Conservation (phyloP, 2,797 vertebrate genomes). For the Scolopax bukidnonensis region DNA sequence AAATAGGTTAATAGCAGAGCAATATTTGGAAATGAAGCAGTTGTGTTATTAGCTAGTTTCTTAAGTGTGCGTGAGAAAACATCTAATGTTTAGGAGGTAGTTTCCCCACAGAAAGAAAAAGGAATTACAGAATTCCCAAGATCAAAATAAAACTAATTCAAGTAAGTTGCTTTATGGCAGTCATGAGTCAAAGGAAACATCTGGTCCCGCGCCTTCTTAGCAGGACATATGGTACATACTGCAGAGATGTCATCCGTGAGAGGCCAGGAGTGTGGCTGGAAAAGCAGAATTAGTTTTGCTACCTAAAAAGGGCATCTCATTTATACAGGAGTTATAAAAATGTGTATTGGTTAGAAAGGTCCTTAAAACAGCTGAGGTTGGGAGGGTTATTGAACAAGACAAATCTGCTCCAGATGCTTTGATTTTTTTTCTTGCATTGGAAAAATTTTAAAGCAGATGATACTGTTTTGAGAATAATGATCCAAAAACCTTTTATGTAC, state of each 20-base stretch:
- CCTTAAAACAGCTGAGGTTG: neutral
- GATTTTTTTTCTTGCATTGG: neutral
- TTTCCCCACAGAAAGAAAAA: slow-evolving; percentile 10
- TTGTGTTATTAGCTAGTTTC: neutral
- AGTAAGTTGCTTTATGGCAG: slow-evolving; percentile 59
- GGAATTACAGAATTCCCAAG: slow-evolving; percentile 53
- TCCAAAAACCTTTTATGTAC: neutral
- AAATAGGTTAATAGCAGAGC: neutral
- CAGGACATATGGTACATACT: slow-evolving; percentile 62
- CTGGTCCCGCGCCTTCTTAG: slow-evolving; percentile 51
- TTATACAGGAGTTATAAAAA: neutral
- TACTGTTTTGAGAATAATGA: neutral
- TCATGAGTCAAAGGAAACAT: slow-evolving; percentile 71
- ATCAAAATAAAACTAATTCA: slow-evolving; percentile 62
- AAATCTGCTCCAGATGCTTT: slow-evolving; percentile 29
- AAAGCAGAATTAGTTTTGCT: slow-evolving; percentile 39
- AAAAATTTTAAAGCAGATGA: neutral
- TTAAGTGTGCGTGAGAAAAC: neutral
- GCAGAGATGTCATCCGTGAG: slow-evolving; percentile 68
- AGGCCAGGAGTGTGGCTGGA: slow-evolving; percentile 14
- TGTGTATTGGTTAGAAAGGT: neutral
- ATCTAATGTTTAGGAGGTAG: neutral
- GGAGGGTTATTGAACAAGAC: neutral
- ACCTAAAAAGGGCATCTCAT: slow-evolving; percentile 34
- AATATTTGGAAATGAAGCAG: neutral